Evolutionary conservation across 2,888 invertebrate genomes (phyloP).

Genomic region (Synanthedon vespiformis): DNA sequence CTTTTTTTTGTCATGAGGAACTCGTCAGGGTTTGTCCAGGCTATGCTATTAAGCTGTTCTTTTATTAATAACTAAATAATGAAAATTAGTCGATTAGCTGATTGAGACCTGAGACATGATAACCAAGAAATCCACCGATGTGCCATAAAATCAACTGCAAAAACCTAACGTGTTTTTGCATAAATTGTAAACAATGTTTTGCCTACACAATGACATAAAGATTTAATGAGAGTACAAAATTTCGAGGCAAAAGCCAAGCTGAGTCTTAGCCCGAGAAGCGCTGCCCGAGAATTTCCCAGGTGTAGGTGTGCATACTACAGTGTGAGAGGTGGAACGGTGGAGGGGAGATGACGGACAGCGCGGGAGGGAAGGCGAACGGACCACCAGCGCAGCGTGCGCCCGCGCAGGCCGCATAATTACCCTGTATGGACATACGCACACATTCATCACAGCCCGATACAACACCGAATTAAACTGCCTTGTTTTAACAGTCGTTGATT

Average conservation of each 20-base stretch:
- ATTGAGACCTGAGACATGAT: no score
- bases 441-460: slow-evolving; percentile 43
- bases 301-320: slow-evolving; percentile 33
- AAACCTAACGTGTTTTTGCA: no score
- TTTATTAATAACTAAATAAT: no score
- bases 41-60: no score
- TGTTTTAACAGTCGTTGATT: slow-evolving; percentile 59
- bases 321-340: slow-evolving; percentile 19
- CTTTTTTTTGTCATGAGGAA: no score
- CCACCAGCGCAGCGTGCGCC: slow-evolving; percentile 65
- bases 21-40: no score
- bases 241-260: slow-evolving; percentile 28
- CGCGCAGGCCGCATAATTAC: slow-evolving; percentile 63
- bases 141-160: no score
- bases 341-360: slow-evolving; percentile 61
- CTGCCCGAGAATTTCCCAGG: slow-evolving; percentile 34
- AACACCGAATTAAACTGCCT: slow-evolving; percentile 62
- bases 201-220: no score
- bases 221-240: slow-evolving; percentile 11
- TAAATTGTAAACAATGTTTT: no score
- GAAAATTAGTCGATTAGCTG: no score
- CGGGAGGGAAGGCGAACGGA: slow-evolving; percentile 37
- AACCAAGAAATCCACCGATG: no score
- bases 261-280: slow-evolving; percentile 13
- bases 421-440: slow-evolving; percentile 49